These are phyloP conservation scores for Empis stercorea DNA, from an alignment of 2,888 invertebrate genomes.

Conservation along the genomic window DNA sequence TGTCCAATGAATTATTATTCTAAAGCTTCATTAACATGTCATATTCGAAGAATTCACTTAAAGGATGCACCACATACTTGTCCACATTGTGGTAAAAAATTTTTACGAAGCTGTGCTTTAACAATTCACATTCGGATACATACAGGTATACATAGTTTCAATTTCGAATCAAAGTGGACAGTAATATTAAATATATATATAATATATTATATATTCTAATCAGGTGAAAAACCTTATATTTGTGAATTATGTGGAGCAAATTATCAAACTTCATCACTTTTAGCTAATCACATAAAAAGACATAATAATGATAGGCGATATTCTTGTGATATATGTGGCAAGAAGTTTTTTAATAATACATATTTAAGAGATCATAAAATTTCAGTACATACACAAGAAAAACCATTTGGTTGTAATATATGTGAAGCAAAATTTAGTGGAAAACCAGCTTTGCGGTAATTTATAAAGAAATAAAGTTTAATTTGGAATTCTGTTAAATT, in stretches of 20 bases:
- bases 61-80: constrained; percentile 6
- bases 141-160: not conserved
- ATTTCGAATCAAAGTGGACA: not conserved
- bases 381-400: no score
- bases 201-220: constrained; percentile 34
- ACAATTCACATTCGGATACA: not conserved
- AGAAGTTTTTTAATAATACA: not conserved
- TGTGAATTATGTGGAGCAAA: not conserved
- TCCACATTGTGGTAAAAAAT: constrained; percentile 5
- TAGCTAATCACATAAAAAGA: not conserved
- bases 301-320: not conserved
- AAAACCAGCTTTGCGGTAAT: no score
- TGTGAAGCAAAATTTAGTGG: no score
- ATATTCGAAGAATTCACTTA: constrained; percentile 1
- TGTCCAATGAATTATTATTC: not conserved
- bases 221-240: constrained; percentile 45
- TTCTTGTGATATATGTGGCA: not conserved
- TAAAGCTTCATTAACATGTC: not conserved
- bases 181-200: constrained; percentile 2
- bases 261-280: not conserved
- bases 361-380: not conserved
- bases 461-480: no score
- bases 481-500: no score
- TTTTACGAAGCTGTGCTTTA: not conserved
- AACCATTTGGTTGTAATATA: no score